These are phyloP conservation scores for Bicyclus anynana DNA, from an alignment of 1,140 invertebrate species.

Conservation along the genomic window DNA sequence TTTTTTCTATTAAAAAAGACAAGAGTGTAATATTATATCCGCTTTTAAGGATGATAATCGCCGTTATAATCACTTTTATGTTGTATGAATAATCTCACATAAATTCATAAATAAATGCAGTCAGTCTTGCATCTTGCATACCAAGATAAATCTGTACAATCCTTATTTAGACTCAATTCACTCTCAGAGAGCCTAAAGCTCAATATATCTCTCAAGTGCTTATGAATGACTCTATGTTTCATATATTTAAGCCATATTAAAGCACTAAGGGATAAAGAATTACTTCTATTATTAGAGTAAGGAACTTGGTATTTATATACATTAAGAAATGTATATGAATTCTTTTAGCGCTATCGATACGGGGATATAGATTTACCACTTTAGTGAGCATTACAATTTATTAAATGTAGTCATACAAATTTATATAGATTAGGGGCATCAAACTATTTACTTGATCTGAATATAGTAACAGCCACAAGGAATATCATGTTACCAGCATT, in stretches of 20 bases:
- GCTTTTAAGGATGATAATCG: no score
- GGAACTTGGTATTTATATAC: not conserved
- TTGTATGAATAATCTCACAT: not conserved
- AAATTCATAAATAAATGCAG: not conserved
- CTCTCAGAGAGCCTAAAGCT: conserved; percentile 6
- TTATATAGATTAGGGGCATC: not conserved
- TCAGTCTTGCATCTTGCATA: not conserved
- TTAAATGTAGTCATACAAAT: not conserved
- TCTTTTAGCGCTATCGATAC: no score
- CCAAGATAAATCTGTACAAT: conserved; percentile 16
- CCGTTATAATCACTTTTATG: no score
- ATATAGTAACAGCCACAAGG: conserved; percentile 14
- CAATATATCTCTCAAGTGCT: conserved; percentile 12
- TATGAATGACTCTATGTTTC: conserved; percentile 1
- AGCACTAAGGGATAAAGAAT: not conserved
- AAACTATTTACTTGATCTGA: not conserved
- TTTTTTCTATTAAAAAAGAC: no score
- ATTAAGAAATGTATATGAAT: no score
- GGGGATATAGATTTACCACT: no score
- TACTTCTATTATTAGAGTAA: not conserved
- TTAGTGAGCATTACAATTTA: not conserved
- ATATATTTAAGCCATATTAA: conserved; percentile 1
- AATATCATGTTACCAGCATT: conserved; percentile 24
- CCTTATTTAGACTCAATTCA: conserved; percentile 23
- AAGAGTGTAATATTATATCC: no score